Base-by-base conservation (phyloP, 1,140 invertebrate genomes). In the Schlechtendalia chinensis region DNA sequence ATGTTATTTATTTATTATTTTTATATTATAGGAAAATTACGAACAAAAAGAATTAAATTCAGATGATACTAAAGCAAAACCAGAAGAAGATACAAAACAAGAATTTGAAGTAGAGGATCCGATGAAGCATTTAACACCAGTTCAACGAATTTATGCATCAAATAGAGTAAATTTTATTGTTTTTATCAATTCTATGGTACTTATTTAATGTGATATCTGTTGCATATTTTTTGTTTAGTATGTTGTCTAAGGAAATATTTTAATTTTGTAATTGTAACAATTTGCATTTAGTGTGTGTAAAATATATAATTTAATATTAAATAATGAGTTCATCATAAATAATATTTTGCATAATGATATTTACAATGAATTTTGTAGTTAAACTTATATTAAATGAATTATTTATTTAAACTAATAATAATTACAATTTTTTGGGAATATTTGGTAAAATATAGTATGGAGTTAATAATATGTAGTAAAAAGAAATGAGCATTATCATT, bases 61-160 rank as follows among this genome's bases (percentile, higher is more conserved):
- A 63, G 75, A 63, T 27, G 56, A 50, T 47, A 63, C 14, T 79
- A 79, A 79, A 63, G 24, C 50, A 47, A 58, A 79, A 61, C 75
- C 58, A 1, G 58, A 50, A 79, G 75, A 79, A 11, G 56, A 79
- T 27, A 50, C 22, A 50, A 29, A 27, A 6, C 50, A 79, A 17
- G 56, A 79, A 61, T 50, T 10, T n/a, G 75, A 63, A 61, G 58
- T 63, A 50, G 75, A 79, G 61, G 75, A 63, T 61, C 56, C 58
- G 1, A 79, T 29, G 59, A 47, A 63, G 11, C 45, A 63, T 79
- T 79, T 79, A 39, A 79, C 75, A 27, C 75, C 75, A 27, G 75
- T 79, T 63, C 75, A 79, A 63, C 29, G 39, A 63, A 79, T 79
- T 79, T 79, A 79, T 63, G 75, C 75, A 39, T 79, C 75, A 63